Conservation (phyloP, 2,797 vertebrate genomes). For the Acanthiza pusilla region DNA sequence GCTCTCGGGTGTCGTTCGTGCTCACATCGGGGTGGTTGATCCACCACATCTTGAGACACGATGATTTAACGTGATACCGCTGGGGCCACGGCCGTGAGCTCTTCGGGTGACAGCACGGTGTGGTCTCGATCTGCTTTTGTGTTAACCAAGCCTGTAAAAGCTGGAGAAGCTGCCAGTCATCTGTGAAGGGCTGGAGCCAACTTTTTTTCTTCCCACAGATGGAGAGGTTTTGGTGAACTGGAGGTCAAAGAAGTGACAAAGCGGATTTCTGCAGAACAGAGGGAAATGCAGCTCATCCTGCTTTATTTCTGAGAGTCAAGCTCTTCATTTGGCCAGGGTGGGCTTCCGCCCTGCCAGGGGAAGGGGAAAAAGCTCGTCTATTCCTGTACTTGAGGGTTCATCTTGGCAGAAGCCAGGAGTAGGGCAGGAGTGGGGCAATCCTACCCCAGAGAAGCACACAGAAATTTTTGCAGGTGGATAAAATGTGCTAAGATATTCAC, state of each 20-base stretch:
- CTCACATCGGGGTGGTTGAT: not conserved
- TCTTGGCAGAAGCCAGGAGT: not conserved
- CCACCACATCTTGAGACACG: not conserved
- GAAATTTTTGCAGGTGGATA: not conserved
- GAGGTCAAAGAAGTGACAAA: not conserved
- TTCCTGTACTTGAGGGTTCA: not conserved
- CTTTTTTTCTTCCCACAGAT: not conserved
- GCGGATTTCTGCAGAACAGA: not conserved
- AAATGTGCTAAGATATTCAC: not conserved
- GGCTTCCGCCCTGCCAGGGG: not conserved
- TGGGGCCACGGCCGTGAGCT: fast-evolving
- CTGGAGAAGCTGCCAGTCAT: not conserved
- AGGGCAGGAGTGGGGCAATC: not conserved
- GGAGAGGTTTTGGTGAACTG: not conserved
- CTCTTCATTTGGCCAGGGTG: not conserved
- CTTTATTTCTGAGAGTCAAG: not conserved
- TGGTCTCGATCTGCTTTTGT: not conserved
- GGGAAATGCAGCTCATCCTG: not conserved
- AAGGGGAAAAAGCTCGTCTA: not conserved
- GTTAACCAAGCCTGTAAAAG: not conserved
- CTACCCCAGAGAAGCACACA: not conserved
- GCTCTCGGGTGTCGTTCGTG: not conserved
- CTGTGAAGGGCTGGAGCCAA: not conserved
- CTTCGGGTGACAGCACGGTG: not conserved
- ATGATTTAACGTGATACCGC: not conserved